A percentile compares a stretch with the other conserved stretches of the same genome.
Conservation (phyloP, 2,797 vertebrate species). For the Microchirus variegatus region DNA sequence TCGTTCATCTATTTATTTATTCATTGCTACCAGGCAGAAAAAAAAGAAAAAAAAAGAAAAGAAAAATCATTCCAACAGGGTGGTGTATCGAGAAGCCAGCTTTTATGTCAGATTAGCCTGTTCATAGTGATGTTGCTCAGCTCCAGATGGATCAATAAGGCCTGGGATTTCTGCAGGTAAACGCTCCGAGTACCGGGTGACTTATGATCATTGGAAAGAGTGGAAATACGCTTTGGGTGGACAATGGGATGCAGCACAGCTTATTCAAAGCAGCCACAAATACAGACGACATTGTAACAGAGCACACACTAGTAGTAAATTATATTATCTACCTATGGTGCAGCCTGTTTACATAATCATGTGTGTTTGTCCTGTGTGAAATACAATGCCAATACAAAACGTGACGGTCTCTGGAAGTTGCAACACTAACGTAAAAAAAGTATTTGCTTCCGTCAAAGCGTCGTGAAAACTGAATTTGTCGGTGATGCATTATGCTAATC, state of each 20-base stretch:
- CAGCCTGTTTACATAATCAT: constrained; percentile 67
- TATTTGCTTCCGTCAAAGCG: constrained; percentile 48
- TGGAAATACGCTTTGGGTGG: constrained; percentile 51
- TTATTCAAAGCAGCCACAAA: constrained; percentile 46
- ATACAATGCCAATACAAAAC: constrained; percentile 26
- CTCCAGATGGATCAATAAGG: constrained; percentile 70
- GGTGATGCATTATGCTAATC: constrained; percentile 78
- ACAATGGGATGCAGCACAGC: constrained; percentile 42
- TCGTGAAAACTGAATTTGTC: constrained; percentile 62
- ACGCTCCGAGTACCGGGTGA: constrained; percentile 50
- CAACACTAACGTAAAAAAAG: constrained; percentile 36
- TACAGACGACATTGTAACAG: constrained; percentile 30
- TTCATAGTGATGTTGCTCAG: constrained; percentile 64
- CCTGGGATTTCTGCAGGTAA: constrained; percentile 62
- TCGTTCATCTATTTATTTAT: constrained; percentile 78
- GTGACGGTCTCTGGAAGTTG: constrained; percentile 39
- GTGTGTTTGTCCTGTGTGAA: constrained; percentile 65
- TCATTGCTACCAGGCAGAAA: constrained; percentile 69
- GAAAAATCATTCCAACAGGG: constrained; percentile 71
- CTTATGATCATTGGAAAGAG: constrained; percentile 64
- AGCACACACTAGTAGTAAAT: constrained; percentile 44
- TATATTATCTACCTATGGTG: constrained; percentile 34
- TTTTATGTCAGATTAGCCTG: constrained; percentile 76
- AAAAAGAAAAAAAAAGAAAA: too few relatives aligned
- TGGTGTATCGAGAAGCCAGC: constrained; percentile 51